A percentile compares a stretch with the other conserved stretches of the same genome.
Evolutionary conservation across 1,140 invertebrate genomes (phyloP).

Genomic region (Drosophila bifasciata): DNA sequence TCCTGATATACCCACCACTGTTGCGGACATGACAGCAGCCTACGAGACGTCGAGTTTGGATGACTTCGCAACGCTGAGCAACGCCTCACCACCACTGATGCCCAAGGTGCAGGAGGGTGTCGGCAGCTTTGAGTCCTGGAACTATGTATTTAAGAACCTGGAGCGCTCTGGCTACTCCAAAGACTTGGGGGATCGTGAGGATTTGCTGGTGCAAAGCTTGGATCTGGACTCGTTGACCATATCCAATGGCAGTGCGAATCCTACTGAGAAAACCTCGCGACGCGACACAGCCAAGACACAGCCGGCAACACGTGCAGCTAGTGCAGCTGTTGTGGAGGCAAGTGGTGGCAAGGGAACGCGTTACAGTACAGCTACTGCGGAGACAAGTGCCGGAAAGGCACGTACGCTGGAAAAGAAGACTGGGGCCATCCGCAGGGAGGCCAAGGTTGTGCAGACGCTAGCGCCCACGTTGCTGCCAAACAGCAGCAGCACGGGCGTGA

Average conservation of each 20-base stretch:
- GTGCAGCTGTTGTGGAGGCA: background rate
- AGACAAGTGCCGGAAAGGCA: constrained; percentile 52
- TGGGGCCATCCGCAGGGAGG: constrained; percentile 19
- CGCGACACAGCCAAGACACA: constrained; percentile 36
- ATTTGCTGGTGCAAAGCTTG: constrained; percentile 75
- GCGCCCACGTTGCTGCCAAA: constrained; percentile 36
- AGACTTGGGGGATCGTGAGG: constrained; percentile 84
- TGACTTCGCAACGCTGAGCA: constrained; percentile 58
- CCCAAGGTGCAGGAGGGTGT: constrained; percentile 85
- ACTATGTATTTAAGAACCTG: constrained; percentile 91
- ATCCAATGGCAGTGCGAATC: constrained; percentile 49
- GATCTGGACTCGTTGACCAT: constrained; percentile 72
- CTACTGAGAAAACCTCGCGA: constrained; percentile 48
- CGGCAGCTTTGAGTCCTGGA: constrained; percentile 89
- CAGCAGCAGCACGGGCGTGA: constrained; percentile 54
- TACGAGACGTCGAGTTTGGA: constrained; percentile 83
- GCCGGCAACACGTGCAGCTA: constrained; percentile 10
- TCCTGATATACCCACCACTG: constrained; percentile 60
- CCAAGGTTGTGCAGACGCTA: constrained; percentile 44
- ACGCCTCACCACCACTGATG: constrained; percentile 64
- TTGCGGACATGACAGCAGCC: constrained; percentile 53
- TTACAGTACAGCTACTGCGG: background rate
- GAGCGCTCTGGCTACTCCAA: constrained; percentile 90
- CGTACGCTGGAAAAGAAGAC: constrained; percentile 59
- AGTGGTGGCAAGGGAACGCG: constrained; percentile 51